phyloP scores from a whole-genome alignment of 2,113 vertebrate genomes.

The Phasianus colchicus region DNA sequence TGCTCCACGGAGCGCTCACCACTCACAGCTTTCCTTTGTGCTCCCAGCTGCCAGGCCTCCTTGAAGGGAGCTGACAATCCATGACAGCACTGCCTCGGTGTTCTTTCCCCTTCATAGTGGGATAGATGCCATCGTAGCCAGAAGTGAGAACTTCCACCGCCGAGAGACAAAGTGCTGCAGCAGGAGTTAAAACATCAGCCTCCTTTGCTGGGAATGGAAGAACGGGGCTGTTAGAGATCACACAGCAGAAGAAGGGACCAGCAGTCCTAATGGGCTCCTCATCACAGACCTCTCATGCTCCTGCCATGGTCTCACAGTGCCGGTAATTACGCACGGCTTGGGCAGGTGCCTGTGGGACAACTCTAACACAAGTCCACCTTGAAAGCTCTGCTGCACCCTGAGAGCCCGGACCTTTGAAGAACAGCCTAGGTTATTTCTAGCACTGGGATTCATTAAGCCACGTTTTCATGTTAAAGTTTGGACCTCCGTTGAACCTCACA shows the following conservation, averaged over 20 bases:
- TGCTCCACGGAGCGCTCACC: not conserved
- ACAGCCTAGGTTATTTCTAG: constrained; percentile 12
- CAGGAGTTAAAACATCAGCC: not conserved
- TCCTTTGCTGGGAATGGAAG: not conserved
- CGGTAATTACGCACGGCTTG: not conserved
- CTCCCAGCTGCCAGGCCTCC: not conserved
- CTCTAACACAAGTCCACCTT: not conserved
- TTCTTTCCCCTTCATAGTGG: not conserved
- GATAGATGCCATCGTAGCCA: not conserved
- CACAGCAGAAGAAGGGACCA: not conserved
- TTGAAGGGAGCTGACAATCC: not conserved
- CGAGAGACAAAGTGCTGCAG: not conserved
- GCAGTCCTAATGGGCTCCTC: not conserved
- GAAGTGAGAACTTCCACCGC: not conserved
- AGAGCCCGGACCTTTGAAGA: constrained; percentile 9
- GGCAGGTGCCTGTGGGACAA: not conserved
- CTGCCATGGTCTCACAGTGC: not conserved
- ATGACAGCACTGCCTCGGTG: not conserved
- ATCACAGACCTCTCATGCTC: not conserved
- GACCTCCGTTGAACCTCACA: constrained; percentile 7
- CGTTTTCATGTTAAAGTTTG: not conserved
- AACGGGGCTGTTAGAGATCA: not conserved
- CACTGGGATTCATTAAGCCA: constrained; percentile 23
- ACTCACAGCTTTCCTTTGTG: not conserved
- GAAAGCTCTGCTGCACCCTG: not conserved